Evolutionary conservation across 2,113 vertebrate species (phyloP), one percentile per base, ranked within the genome.

Genomic region (Atherinomorus stipes): DNA sequence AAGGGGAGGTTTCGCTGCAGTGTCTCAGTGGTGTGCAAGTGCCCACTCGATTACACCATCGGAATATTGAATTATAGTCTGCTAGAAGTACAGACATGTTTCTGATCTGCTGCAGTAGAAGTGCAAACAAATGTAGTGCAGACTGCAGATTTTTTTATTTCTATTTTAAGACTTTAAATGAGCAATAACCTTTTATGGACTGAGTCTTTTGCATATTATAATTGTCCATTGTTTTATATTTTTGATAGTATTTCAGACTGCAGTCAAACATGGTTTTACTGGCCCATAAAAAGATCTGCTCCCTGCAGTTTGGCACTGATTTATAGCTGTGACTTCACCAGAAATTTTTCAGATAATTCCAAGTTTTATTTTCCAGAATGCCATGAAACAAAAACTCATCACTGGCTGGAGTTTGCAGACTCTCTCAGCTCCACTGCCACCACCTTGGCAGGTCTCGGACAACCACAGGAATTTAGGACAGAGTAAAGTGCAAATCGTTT

Each of bases 1-100:
- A 34, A 34, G 31, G 31, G 53, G 56, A 31, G 34, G 47, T 65
- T 25, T 26, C 40, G 74, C 78, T 74, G 38, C 73, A 15, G 62
- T 53, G 25, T 61, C 53, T 72, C 21, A 1, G 42, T 12, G 53
- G 47, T 9, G 18, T 49, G 25, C 13, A 4, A 13, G 23, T 22
- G 64, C 19, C 38, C 28, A 53, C 57, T 65, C 42, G 26, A 56
- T 71, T 54, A 51, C 16, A 31, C 31, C 58, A 59, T 38, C 37
- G 4, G 22, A 28, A n/a, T 18, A 22, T 26, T 40, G 51, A 57
- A 11, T 31, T 4, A 12, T 38, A 19, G 50, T 28, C 11, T 37
- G 19, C 19, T 49, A 2, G 2, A 19, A 25, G 51, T 16, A 8
- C 18, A 3, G 6, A 3, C 5, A 4, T 19, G 42, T 21, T 34